Evolutionary conservation across 2,797 vertebrate species (phyloP).

Genomic region (Falco naumanni): DNA sequence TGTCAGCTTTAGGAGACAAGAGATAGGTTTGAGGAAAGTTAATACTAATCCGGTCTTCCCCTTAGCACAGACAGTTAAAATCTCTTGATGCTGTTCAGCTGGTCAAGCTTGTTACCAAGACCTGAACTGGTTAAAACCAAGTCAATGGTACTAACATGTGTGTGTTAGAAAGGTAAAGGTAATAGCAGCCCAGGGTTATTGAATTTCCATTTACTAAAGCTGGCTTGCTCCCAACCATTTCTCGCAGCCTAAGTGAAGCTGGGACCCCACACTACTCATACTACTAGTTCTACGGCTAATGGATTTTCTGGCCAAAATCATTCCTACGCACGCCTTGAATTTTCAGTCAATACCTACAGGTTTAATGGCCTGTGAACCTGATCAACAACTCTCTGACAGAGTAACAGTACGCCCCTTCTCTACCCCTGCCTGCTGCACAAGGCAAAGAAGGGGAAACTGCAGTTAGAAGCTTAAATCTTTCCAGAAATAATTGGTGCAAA

Average conservation of each 20-base stretch:
- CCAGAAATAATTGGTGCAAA: background rate
- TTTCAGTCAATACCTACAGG: background rate
- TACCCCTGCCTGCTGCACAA: background rate
- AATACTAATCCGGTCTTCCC: background rate
- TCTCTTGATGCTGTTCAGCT: background rate
- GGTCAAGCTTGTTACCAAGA: background rate
- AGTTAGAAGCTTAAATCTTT: background rate
- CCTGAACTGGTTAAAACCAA: background rate
- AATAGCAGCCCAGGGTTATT: background rate
- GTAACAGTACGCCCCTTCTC: background rate
- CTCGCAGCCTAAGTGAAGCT: background rate
- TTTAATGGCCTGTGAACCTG: conserved; percentile 4
- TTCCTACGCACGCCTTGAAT: background rate
- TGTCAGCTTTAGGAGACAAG: background rate
- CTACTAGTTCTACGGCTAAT: background rate
- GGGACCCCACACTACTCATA: background rate
- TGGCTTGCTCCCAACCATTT: background rate
- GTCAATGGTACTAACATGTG: background rate
- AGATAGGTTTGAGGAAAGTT: background rate
- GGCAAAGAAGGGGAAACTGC: background rate
- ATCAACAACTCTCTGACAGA: background rate
- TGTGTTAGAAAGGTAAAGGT: background rate
- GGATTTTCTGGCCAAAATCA: background rate
- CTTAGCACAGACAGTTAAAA: background rate
- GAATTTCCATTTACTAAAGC: background rate